These are phyloP conservation scores for Cephus pygmeus DNA, from an alignment of 2,888 invertebrate species.

Conservation along the genomic window DNA sequence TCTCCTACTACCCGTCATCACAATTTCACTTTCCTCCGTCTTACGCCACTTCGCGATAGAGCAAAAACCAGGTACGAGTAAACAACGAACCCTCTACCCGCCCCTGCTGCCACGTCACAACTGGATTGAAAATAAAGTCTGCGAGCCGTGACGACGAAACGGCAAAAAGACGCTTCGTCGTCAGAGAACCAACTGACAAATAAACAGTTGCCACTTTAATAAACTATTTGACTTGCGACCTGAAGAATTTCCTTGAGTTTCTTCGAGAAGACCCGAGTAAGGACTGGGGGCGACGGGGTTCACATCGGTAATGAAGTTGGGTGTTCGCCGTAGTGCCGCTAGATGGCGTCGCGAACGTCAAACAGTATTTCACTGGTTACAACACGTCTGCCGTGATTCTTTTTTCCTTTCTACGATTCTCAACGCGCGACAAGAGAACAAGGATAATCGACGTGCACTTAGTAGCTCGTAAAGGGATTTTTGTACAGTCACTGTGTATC, in stretches of 20 bases:
- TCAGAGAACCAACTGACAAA: slow-evolving; percentile 18
- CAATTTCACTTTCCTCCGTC: not conserved
- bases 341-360: not conserved
- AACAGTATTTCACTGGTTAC: not conserved
- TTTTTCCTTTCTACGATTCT: not conserved
- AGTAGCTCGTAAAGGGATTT: not conserved
- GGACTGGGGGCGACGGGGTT: not conserved
- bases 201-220: slow-evolving; percentile 48
- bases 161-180: not conserved
- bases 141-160: not conserved
- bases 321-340: not conserved
- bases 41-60: not conserved
- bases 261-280: slow-evolving; percentile 29
- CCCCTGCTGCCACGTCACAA: not conserved
- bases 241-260: slow-evolving; percentile 43
- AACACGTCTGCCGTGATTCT: not conserved
- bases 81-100: not conserved
- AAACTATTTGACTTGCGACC: slow-evolving; percentile 48
- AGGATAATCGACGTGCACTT: not conserved
- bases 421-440: not conserved
- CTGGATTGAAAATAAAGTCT: not conserved
- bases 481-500: not conserved
- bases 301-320: slow-evolving; percentile 35
- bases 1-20: not conserved
- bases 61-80: not conserved